These are phyloP conservation scores for Zelleria hepariella DNA, from an alignment of 2,888 invertebrate species.

Conservation along the genomic window DNA sequence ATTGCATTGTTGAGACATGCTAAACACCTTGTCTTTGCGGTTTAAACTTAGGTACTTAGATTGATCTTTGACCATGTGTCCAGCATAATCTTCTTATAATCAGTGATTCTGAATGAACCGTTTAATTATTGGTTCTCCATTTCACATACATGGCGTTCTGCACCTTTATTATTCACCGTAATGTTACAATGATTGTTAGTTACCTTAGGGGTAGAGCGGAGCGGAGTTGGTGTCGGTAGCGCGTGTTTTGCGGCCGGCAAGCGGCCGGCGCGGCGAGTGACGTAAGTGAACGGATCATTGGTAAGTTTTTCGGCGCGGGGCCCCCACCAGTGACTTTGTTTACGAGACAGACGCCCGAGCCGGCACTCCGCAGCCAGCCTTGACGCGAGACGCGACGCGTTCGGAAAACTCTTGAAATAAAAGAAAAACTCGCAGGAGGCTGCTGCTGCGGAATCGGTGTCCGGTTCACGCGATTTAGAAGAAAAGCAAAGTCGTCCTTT, in stretches of 20 bases:
- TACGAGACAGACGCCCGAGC: conserved; percentile 56
- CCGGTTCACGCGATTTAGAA: neutral
- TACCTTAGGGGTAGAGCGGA: neutral
- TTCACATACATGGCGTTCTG: no score
- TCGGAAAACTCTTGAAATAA: neutral
- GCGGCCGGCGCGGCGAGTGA: conserved; percentile 27
- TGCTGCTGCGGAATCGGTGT: neutral
- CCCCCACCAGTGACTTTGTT: conserved; percentile 68
- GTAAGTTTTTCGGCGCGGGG: conserved; percentile 63
- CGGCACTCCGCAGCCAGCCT: conserved; percentile 60
- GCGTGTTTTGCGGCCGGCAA: neutral
- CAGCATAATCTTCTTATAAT: no score
- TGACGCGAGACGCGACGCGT: conserved; percentile 52
- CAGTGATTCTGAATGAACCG: no score
- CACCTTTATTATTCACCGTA: no score
- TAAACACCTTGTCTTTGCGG: no score
- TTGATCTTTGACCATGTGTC: no score
- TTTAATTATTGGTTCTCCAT: no score
- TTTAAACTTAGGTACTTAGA: no score
- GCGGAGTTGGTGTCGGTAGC: neutral
- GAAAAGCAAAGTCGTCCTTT: neutral
- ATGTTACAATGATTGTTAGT: neutral
- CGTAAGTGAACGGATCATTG: conserved; percentile 56
- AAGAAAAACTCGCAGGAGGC: neutral
- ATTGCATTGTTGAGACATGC: no score